phyloP scores from a whole-genome alignment of 2,797 vertebrate species.

The Sebastes diploproa region DNA sequence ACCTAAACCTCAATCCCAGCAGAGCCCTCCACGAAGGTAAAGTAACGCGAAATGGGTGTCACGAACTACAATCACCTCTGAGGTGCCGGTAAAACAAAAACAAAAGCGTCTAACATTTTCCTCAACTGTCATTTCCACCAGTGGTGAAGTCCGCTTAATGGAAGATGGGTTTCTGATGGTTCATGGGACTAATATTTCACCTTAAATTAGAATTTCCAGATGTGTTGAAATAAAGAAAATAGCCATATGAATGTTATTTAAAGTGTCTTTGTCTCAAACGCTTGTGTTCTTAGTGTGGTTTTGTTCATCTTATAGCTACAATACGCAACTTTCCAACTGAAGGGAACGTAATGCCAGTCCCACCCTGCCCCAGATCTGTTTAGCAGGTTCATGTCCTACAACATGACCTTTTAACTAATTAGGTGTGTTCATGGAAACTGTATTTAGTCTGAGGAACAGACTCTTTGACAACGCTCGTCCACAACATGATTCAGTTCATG shows the following conservation, averaged over 20 bases:
- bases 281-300: conserved; percentile 9
- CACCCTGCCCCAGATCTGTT: background rate
- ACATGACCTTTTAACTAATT: background rate
- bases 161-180: conserved; percentile 18
- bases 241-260: conserved; percentile 62
- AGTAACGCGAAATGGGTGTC: conserved; percentile 85
- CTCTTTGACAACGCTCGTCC: background rate
- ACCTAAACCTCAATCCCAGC: conserved; percentile 95
- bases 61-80: conserved; percentile 70
- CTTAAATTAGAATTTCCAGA: conserved; percentile 25
- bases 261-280: conserved; percentile 75
- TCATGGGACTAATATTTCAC: conserved; percentile 8
- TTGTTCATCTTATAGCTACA: background rate
- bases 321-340: background rate
- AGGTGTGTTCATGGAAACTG: background rate
- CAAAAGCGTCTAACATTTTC: conserved; percentile 29
- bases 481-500: background rate
- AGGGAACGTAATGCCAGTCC: background rate
- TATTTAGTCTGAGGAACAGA: background rate
- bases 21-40: conserved; percentile 99
- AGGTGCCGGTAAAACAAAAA: conserved; percentile 60
- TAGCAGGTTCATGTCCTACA: background rate
- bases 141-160: conserved; percentile 16
- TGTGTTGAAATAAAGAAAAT: conserved; percentile 80
- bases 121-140: conserved; percentile 43